Evolutionary conservation across 2,888 invertebrate species (phyloP).

Genomic region (Microchrysa polita): DNA sequence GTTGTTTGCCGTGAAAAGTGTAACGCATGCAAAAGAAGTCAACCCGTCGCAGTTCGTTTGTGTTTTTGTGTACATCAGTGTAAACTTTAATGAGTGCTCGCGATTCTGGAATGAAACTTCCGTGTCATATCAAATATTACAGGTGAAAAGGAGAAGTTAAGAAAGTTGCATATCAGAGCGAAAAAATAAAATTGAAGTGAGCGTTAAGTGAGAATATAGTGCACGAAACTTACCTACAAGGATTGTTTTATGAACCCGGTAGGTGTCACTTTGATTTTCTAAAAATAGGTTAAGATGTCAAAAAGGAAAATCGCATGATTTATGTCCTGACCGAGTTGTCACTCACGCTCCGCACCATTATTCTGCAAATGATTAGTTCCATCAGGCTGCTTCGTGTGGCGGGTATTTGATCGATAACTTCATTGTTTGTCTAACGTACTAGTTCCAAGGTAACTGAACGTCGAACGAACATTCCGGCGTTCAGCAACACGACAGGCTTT

Average conservation of each 20-base stretch:
- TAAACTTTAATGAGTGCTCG: constrained; percentile 7
- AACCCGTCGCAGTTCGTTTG: constrained; percentile 21
- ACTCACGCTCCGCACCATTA: constrained; percentile 17
- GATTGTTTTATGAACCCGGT: constrained; percentile 5
- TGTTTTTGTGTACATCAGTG: constrained; percentile 9
- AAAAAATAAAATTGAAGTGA: constrained; percentile 7
- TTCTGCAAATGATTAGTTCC: constrained; percentile 28
- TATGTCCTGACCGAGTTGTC: neutral
- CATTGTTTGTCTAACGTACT: constrained; percentile 33
- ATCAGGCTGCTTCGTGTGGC: constrained; percentile 7
- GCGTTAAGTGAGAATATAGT: constrained; percentile 1
- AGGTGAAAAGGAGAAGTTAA: constrained; percentile 24
- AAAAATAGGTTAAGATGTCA: neutral
- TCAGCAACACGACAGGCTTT: neutral
- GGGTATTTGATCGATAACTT: constrained; percentile 41
- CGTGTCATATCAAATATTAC: constrained; percentile 35
- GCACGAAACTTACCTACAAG: neutral
- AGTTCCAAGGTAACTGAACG: constrained; percentile 17
- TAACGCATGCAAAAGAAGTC: constrained; percentile 31
- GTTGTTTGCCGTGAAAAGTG: constrained; percentile 14
- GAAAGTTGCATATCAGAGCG: constrained; percentile 14
- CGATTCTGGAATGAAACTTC: constrained; percentile 12
- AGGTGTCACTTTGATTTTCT: neutral
- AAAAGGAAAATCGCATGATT: neutral
- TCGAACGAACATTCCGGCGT: neutral